Base-by-base conservation (phyloP, 2,113 vertebrate species). In the Gasterosteus aculeatus region DNA sequence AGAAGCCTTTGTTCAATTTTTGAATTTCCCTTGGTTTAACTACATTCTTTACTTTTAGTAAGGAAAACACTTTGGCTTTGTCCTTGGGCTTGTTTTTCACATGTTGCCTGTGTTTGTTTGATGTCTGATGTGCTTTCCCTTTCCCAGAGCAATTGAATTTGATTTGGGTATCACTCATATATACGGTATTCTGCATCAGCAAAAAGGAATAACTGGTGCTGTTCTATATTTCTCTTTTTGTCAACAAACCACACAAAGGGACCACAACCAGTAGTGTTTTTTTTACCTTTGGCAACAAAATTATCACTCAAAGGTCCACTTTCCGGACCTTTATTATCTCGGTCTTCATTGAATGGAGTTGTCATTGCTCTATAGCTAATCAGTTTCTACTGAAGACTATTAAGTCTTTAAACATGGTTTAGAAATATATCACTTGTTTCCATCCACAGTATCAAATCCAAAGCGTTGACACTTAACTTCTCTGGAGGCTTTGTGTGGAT, bases 101-200 rank as follows among this genome's bases (percentile, higher is more conserved):
- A 53, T 29, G 39, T 60, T 0, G 15, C 67, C 46, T 65, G 15
- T 78, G 39, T 68, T 82, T 51, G 58, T 47, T 73, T 81, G 31
- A 46, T 51, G 33, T 82, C 83, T 61, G 51, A 72, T 63, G 81
- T 80, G 60, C 56, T 87, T 78, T 75, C 54, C 56, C 80, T 75
- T 75, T 89, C 77, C 72, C 70, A 86, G 83, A 81, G 41, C 56
- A 81, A 87, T 85, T 65, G 62, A 69, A 62, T 69, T 89, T 69
- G 71, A 80, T 78, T 74, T 80, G 65, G 75, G 62, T 83, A 80
- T 26, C 63, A 61, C 15, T 75, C 47, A 60, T 75, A 38, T 72
- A 41, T 77, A 66, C 14, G 51, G 60, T 33, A 56, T 76, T 77
- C 57, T 72, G 18, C 68, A 63, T 44, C 67, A 77, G 49, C 69